phyloP scores from a whole-genome alignment of 2,888 invertebrate species.

The Limnephilus auricula region DNA sequence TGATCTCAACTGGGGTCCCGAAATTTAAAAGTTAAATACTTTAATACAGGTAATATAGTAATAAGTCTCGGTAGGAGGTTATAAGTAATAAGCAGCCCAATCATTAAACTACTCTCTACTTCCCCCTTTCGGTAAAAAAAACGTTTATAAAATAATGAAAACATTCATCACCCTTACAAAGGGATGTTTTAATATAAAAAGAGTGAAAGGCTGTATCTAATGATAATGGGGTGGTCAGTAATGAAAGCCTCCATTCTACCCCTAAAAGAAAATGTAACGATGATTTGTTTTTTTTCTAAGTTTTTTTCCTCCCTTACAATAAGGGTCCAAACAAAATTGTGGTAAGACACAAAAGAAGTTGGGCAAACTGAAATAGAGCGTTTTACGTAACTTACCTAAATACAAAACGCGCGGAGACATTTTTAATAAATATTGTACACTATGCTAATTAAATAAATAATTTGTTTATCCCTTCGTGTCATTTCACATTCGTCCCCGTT shows the following conservation, averaged over 20 bases:
- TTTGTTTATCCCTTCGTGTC: too few relatives aligned
- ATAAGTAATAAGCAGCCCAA: background rate
- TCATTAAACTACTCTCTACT: background rate
- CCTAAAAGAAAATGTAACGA: conserved; percentile 36
- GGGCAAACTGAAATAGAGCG: background rate
- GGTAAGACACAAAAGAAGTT: background rate
- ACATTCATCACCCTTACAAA: conserved; percentile 47
- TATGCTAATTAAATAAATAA: too few relatives aligned
- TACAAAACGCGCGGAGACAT: background rate
- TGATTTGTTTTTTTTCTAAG: conserved; percentile 19
- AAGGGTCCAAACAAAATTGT: background rate
- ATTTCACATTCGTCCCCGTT: too few relatives aligned
- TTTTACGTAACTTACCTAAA: background rate
- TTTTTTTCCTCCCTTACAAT: conserved; percentile 5
- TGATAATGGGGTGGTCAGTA: conserved; percentile 49
- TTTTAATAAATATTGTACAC: background rate
- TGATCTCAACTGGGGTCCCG: background rate
- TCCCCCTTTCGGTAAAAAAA: background rate
- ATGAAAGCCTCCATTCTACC: conserved; percentile 32
- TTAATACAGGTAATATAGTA: background rate
- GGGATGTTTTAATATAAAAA: conserved; percentile 44
- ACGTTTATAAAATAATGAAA: conserved; percentile 35
- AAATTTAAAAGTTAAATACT: background rate
- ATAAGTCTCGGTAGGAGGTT: too few relatives aligned
- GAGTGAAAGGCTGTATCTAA: conserved; percentile 47